Conservation (phyloP, 2,888 invertebrate species). For the Melanostoma scalare region DNA sequence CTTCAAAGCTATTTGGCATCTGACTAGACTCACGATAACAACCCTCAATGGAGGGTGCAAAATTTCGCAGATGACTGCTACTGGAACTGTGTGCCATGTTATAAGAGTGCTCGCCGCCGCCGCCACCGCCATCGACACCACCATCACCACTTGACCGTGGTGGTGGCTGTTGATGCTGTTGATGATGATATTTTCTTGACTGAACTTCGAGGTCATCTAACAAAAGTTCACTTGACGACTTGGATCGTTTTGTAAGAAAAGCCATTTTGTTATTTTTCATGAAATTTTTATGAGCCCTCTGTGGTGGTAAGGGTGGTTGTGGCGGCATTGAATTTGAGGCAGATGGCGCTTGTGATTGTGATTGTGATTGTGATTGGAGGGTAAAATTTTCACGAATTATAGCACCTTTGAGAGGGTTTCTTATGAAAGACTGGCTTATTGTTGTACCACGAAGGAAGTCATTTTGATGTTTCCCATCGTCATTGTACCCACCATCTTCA, state of each 20-base stretch:
- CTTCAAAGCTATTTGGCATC: conserved; percentile 21
- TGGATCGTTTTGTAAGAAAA: conserved; percentile 78
- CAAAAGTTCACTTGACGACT: conserved; percentile 79
- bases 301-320: conserved; percentile 19
- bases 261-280: conserved; percentile 63
- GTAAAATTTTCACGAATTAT: conserved; percentile 75
- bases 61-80: conserved; percentile 19
- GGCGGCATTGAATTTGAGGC: conserved; percentile 13
- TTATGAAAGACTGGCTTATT: conserved; percentile 81
- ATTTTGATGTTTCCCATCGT: conserved; percentile 73
- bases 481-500: conserved; percentile 59
- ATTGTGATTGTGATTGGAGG: conserved; percentile 74
- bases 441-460: conserved; percentile 81
- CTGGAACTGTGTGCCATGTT: not conserved
- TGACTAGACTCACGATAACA: conserved; percentile 21
- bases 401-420: conserved; percentile 76
- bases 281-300: conserved; percentile 37
- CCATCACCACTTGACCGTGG: conserved; percentile 23
- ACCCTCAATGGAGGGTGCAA: conserved; percentile 7
- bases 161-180: not conserved
- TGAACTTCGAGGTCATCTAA: conserved; percentile 78
- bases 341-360: conserved; percentile 75
- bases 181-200: conserved; percentile 78
- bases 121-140: conserved; percentile 23
- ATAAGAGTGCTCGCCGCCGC: conserved; percentile 15